A percentile compares a stretch with the other conserved stretches of the same genome.
These are phyloP conservation scores for Elaphurus davidianus DNA, from an alignment of 2,113 vertebrate species.

Conservation along the genomic window DNA sequence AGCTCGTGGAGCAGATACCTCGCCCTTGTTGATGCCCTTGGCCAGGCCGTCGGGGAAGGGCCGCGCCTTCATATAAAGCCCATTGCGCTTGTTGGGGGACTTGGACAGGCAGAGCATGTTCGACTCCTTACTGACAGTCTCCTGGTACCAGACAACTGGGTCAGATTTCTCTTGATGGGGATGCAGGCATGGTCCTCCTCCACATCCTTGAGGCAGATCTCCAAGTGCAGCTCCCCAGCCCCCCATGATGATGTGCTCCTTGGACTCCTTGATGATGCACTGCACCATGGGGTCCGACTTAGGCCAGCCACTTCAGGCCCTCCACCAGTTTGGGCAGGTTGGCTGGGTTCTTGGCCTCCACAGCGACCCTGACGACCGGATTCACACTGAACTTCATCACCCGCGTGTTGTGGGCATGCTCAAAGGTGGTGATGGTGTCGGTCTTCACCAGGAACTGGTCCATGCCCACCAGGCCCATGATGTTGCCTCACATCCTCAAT, in stretches of 20 bases:
- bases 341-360: constrained; percentile 93
- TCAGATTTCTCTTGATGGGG: constrained; percentile 99
- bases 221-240: constrained; percentile 94
- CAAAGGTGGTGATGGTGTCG: constrained; percentile 94
- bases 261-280: constrained; percentile 97
- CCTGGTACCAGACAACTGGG: constrained; percentile 95
- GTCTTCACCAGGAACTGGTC: constrained; percentile 97
- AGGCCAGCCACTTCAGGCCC: constrained; percentile 93
- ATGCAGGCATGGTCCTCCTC: constrained; percentile 97
- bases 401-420: constrained; percentile 95
- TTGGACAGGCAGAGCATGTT: constrained; percentile 91
- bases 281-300: constrained; percentile 99
- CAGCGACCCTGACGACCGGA: constrained; percentile 93
- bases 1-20: constrained; percentile 88
- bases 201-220: constrained; percentile 96
- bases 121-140: constrained; percentile 90
- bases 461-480: constrained; percentile 94
- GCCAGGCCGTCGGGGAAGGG: constrained; percentile 91
- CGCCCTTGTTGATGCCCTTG: constrained; percentile 94
- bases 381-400: constrained; percentile 99
- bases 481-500: constrained; percentile 96
- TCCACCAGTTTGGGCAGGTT: constrained; percentile 97
- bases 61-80: constrained; percentile 93
- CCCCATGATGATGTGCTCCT: constrained; percentile 95
- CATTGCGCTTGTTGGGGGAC: constrained; percentile 97